Evolutionary conservation across 2,888 invertebrate species (phyloP).

Genomic region (Adelognathus sp.): DNA sequence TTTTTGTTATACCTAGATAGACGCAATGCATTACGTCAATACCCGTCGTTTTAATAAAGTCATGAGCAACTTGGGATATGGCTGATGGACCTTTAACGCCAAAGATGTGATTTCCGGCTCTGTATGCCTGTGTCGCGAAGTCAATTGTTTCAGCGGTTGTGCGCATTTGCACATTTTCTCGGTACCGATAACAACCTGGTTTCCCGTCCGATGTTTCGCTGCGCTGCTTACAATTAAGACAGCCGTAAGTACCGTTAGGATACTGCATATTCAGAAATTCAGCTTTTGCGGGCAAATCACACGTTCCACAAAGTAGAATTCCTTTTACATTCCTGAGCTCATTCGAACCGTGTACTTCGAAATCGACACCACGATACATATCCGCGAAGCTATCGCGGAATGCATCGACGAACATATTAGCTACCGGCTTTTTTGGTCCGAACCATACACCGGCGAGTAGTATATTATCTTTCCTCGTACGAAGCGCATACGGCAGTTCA

Average conservation of each 20-base stretch:
- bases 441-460: slow-evolving; percentile 58
- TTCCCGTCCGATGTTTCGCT: slow-evolving; percentile 15
- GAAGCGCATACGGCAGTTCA: slow-evolving; percentile 52
- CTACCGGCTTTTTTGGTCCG: slow-evolving; percentile 47
- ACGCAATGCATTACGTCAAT: slow-evolving; percentile 37
- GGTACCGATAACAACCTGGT: background rate
- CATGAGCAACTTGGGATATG: background rate
- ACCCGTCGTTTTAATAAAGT: slow-evolving; percentile 20
- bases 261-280: too few species aligned
- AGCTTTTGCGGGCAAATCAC: too few species aligned
- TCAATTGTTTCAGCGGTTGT: slow-evolving; percentile 9
- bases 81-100: slow-evolving; percentile 36
- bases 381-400: slow-evolving; percentile 1
- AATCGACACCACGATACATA: slow-evolving; percentile 13
- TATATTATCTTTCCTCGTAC: slow-evolving; percentile 55
- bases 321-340: too few species aligned
- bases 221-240: slow-evolving; percentile 28
- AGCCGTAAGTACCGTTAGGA: too few species aligned
- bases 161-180: background rate
- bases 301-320: too few species aligned
- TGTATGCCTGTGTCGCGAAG: background rate
- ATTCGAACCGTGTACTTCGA: too few species aligned
- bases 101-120: background rate
- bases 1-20: slow-evolving; percentile 20
- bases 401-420: slow-evolving; percentile 40